Base-by-base conservation (phyloP, 1,140 invertebrate genomes). In the Sycobia sp. region DNA sequence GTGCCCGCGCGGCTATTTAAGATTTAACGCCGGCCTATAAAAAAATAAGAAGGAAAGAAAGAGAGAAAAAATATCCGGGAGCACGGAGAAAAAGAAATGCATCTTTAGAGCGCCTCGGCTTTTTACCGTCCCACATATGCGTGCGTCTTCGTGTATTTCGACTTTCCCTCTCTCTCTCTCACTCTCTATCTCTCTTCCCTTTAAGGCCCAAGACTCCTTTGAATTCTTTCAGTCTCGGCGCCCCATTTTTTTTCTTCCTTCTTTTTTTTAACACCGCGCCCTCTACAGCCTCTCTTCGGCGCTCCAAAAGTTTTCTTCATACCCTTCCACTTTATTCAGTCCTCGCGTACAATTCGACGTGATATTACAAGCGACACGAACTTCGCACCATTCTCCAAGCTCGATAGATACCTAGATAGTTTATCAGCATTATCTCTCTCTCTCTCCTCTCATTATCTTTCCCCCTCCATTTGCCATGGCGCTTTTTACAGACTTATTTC, bases 1-100 rank as follows among this genome's bases (percentile, higher is more conserved):
- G n/a, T n/a, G n/a, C n/a, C n/a, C n/a, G n/a, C n/a, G 39, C 36
- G 13, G 54, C 43, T 32, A 36, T 58, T 47, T 47, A 47, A 58
- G 47, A 58, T 58, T 36, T 58, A 58, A 47, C 43, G 27, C 44
- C 20, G 14, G 16, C 13, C 20, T 22, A 22, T 14, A 56, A 43
- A 41, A 55, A 38, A 46, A 1, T 38, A 18, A 53, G 9, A 53
- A 22, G 25, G 34, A 29, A 39, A 27, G 27, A 39, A 16, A 50
- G 22, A 20, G 22, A 23, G 18, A 39, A 53, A 55, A 29, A 16
- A 41, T 25, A 16, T n/a, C 5, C 9, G 16, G 27, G n/a, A 29
- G 23, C 27, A 13, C 10, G n/a, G n/a, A n/a, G n/a, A n/a, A n/a
- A n/a, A n/a, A n/a, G n/a, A n/a, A n/a, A n/a, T n/a, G n/a, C n/a